Evolutionary conservation across 2,113 vertebrate species (phyloP).

Genomic region (Psophia crepitans): DNA sequence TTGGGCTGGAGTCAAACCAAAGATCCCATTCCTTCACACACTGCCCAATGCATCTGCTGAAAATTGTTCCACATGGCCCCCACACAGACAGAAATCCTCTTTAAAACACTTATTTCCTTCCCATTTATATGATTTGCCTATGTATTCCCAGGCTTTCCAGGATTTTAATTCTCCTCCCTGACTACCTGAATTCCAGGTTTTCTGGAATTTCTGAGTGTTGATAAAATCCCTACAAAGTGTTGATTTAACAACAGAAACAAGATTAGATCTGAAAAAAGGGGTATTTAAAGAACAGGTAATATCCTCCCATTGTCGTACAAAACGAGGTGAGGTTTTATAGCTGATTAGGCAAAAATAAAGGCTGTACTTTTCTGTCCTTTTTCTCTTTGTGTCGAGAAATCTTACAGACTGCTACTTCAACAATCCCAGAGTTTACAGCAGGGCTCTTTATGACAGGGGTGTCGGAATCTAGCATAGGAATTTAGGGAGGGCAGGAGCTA

Average conservation of each 20-base stretch:
- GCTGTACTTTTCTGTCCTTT: background rate
- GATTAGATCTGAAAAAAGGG: background rate
- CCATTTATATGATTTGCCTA: background rate
- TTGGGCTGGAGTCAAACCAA: background rate
- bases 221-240: background rate
- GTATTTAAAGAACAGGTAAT: background rate
- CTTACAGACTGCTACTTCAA: background rate
- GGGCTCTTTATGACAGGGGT: background rate
- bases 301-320: background rate
- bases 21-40: background rate
- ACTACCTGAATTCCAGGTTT: background rate
- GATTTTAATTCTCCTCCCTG: background rate
- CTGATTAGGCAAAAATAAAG: background rate
- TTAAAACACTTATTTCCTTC: background rate
- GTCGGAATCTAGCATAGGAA: background rate
- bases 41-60: background rate
- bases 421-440: background rate
- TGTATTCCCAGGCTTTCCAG: background rate
- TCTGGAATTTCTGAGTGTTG: background rate
- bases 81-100: background rate
- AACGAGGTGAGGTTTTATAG: background rate
- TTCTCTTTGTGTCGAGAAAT: background rate
- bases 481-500: slow-evolving; percentile 3
- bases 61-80: background rate
- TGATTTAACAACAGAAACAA: background rate